Evolutionary conservation across 2,888 invertebrate species (phyloP).

Genomic region (Lasioglossum leucozonium): DNA sequence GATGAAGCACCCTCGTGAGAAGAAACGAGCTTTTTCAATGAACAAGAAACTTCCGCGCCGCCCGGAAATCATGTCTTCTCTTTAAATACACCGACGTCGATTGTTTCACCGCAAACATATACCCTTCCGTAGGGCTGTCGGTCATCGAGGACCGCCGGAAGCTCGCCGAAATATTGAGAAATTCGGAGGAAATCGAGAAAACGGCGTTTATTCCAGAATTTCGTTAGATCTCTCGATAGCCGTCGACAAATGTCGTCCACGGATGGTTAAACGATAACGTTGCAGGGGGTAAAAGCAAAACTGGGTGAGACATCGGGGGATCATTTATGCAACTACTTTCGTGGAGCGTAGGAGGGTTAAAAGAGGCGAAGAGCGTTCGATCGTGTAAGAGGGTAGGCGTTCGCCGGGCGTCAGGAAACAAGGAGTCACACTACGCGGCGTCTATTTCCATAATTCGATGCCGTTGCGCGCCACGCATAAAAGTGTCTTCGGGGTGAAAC

Average conservation of each 20-base stretch:
- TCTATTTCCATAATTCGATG: slow-evolving; percentile 23
- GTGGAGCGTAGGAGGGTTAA: not conserved
- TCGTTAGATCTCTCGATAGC: no score
- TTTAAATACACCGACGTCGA: slow-evolving; percentile 7
- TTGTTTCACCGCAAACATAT: not conserved
- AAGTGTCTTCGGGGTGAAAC: slow-evolving; percentile 2
- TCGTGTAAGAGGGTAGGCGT: not conserved
- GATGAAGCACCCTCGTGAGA: slow-evolving; percentile 68
- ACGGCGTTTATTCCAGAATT: no score
- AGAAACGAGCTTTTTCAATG: slow-evolving; percentile 67
- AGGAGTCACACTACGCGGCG: not conserved
- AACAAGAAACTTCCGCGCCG: slow-evolving; percentile 24
- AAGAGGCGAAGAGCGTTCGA: no score
- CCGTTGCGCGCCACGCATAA: not conserved
- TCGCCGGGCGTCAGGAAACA: not conserved
- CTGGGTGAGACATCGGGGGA: not conserved
- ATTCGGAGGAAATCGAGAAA: no score
- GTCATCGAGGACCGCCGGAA: no score
- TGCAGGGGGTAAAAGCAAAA: no score
- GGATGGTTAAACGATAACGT: no score
- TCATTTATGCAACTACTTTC: not conserved
- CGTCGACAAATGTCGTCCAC: no score
- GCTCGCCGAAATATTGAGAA: no score
- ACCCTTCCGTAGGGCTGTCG: not conserved
- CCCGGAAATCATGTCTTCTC: slow-evolving; percentile 10